Conservation (phyloP, 2,797 vertebrate genomes). For the Molossus alvarezi region DNA sequence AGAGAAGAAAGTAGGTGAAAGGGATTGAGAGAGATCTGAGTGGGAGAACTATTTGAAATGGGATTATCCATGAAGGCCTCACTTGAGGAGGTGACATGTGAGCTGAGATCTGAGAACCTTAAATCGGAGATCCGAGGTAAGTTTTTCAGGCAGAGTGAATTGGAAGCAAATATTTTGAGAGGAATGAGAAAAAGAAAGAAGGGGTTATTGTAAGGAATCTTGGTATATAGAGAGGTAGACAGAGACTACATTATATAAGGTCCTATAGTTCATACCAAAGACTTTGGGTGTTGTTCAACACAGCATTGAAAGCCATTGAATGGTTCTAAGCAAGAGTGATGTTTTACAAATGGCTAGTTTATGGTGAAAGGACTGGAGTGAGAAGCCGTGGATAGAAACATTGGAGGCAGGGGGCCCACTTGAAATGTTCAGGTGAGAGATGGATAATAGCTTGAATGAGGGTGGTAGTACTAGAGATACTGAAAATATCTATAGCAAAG, state of each 20-base stretch:
- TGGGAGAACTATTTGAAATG: constrained; percentile 36
- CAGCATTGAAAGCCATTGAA: neutral
- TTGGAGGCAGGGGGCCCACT: neutral
- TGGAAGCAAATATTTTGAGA: constrained; percentile 18
- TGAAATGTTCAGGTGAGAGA: neutral
- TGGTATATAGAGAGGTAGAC: neutral
- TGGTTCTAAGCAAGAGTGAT: neutral
- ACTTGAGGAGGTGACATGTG: neutral
- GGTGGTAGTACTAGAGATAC: neutral
- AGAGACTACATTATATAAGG: neutral
- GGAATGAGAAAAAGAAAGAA: neutral
- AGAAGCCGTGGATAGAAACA: neutral
- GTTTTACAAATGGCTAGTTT: constrained; percentile 10
- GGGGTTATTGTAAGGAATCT: neutral
- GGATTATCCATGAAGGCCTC: neutral
- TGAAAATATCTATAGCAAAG: constrained; percentile 15
- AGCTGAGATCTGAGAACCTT: neutral
- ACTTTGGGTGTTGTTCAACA: neutral
- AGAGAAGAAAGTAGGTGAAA: constrained; percentile 28
- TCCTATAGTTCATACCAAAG: neutral
- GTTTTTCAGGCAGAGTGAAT: neutral
- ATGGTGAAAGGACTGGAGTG: neutral
- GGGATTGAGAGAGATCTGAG: neutral
- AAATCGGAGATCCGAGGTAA: neutral
- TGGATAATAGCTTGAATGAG: neutral